Percentiles rank a stretch among this genome's conserved stretches.
phyloP scores from a whole-genome alignment of 2,113 vertebrate genomes.

The Phaethornis superciliosus region DNA sequence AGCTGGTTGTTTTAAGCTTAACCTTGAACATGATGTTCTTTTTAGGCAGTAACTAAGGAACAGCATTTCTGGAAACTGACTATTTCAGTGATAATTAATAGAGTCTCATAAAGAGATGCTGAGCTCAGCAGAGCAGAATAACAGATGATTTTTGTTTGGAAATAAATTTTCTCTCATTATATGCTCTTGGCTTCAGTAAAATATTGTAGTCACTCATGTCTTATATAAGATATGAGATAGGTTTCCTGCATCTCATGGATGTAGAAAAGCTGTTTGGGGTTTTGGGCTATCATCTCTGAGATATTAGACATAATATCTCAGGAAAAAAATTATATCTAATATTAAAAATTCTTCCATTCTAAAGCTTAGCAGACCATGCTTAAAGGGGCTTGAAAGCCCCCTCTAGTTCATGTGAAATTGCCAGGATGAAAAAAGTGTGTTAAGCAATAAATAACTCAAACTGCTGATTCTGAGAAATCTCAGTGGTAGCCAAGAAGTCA shows the following conservation, averaged over 20 bases:
- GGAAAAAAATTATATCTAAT: neutral
- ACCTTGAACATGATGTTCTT: neutral
- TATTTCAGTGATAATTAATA: neutral
- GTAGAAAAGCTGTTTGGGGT: neutral
- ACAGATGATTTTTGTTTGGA: neutral
- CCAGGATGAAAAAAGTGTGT: neutral
- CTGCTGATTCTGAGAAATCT: conserved; percentile 25
- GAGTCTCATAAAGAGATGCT: neutral
- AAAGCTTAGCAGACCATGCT: neutral
- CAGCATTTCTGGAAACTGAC: neutral
- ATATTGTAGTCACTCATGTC: neutral
- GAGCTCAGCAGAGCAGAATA: neutral
- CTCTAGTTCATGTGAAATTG: neutral
- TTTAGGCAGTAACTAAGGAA: neutral
- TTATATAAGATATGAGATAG: neutral
- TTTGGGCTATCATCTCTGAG: neutral
- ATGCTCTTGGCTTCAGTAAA: neutral
- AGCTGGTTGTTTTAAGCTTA: neutral
- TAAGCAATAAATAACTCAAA: conserved; percentile 25
- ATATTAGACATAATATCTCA: neutral
- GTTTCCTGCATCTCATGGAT: neutral
- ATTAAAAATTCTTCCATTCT: neutral
- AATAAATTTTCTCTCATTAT: neutral
- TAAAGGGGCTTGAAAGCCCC: conserved; percentile 8
- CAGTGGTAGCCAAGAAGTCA: neutral